Evolutionary conservation across 1,140 invertebrate genomes (phyloP).

Genomic region (Teleopsis dalmanni): DNA sequence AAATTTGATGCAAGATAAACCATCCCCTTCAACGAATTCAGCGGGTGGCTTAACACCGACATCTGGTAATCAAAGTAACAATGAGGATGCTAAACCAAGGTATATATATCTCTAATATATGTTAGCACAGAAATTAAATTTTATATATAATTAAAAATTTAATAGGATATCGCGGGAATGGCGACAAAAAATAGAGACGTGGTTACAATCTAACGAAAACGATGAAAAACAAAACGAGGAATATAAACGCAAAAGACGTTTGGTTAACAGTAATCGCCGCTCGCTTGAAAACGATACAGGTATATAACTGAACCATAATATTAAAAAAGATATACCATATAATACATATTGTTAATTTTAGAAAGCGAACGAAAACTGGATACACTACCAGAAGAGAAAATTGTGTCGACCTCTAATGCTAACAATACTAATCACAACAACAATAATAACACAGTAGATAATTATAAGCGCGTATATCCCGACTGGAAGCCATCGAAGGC

Average conservation of each 20-base stretch:
- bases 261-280: constrained; percentile 59
- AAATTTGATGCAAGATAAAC: constrained; percentile 35
- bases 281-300: constrained; percentile 76
- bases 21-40: constrained; percentile 26
- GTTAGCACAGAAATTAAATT: background rate
- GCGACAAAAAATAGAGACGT: constrained; percentile 83
- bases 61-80: constrained; percentile 18
- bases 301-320: constrained; percentile 28
- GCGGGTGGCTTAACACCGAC: constrained; percentile 16
- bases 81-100: constrained; percentile 50
- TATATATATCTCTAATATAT: background rate
- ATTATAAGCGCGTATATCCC: constrained; percentile 58
- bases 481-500: constrained; percentile 71
- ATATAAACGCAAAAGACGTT: constrained; percentile 53
- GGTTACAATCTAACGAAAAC: constrained; percentile 80
- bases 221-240: constrained; percentile 67
- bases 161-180: constrained; percentile 57
- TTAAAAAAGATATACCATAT: background rate
- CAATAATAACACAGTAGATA: constrained; percentile 10
- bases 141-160: constrained; percentile 3
- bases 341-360: constrained; percentile 27
- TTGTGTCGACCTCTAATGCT: constrained; percentile 24
- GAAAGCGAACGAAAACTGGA: constrained; percentile 70
- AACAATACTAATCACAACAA: constrained; percentile 29
- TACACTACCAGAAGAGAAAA: constrained; percentile 58